Evolutionary conservation across 92 coral and sea anemone species (phyloP).

Genomic region (Epizoanthus rinbou): DNA sequence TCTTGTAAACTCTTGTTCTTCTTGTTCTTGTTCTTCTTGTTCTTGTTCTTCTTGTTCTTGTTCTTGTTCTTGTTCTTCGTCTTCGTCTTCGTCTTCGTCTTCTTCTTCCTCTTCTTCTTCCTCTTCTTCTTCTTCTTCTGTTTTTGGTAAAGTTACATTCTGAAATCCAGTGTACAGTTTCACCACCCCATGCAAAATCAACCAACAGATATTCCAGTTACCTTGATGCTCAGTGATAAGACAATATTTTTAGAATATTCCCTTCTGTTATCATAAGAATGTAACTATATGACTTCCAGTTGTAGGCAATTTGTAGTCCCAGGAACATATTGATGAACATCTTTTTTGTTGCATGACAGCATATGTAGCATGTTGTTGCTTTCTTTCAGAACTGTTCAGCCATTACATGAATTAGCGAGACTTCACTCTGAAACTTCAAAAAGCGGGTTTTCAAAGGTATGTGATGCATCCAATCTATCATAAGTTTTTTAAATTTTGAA

Average conservation of each 20-base stretch:
- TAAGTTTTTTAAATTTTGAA: too few species aligned
- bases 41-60: not conserved
- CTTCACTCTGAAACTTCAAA: constrained; percentile 74
- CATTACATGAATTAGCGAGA: constrained; percentile 79
- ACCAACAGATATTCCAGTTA: too few species aligned
- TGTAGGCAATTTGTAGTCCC: not conserved
- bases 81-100: not conserved
- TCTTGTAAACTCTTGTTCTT: not conserved
- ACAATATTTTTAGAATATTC: too few species aligned
- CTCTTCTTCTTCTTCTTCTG: too few species aligned
- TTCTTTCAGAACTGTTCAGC: constrained; percentile 69
- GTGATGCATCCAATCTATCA: not conserved
- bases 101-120: not conserved
- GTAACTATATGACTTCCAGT: too few species aligned
- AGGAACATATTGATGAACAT: not conserved
- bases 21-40: not conserved
- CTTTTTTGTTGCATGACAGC: too few species aligned
- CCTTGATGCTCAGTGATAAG: too few species aligned
- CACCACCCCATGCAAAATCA: too few species aligned
- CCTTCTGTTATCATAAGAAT: too few species aligned
- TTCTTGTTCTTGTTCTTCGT: not conserved
- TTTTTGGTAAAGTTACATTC: too few species aligned
- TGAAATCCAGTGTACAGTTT: too few species aligned
- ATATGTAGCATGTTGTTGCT: not conserved
- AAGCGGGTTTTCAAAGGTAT: constrained; percentile 94